phyloP scores from a whole-genome alignment of 2,113 vertebrate species.

The Dryoscopus gambensis region DNA sequence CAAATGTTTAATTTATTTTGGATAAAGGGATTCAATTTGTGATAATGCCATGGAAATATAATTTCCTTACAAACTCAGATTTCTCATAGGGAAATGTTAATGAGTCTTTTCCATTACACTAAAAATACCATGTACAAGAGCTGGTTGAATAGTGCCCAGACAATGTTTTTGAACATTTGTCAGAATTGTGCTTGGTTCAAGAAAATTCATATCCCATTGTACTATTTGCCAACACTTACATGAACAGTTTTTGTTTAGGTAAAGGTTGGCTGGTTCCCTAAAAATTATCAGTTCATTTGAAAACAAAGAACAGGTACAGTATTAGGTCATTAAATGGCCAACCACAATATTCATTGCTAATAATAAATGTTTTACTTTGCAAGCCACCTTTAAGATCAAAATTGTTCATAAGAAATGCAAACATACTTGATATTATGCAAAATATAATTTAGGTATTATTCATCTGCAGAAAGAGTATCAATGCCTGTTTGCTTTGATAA shows the following conservation, averaged over 20 bases:
- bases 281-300: background rate
- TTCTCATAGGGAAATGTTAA: conserved; percentile 64
- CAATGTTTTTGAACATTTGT: background rate
- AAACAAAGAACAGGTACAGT: background rate
- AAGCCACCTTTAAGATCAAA: background rate
- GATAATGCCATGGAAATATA: conserved; percentile 53
- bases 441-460: background rate
- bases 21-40: conserved; percentile 58
- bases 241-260: background rate
- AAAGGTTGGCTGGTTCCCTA: background rate
- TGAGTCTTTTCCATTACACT: conserved; percentile 52
- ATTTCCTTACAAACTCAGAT: conserved; percentile 34
- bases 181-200: background rate
- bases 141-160: conserved; percentile 12
- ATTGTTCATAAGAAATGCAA: conserved; percentile 5
- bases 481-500: background rate
- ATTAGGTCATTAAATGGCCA: background rate
- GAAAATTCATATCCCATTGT: background rate
- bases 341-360: background rate
- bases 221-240: background rate
- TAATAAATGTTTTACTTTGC: background rate
- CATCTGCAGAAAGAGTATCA: background rate
- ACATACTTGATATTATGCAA: background rate
- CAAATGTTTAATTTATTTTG: conserved; percentile 67
- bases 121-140: conserved; percentile 3